These are phyloP conservation scores for Vanessa tameamea DNA, from an alignment of 1,140 invertebrate species.

Conservation along the genomic window DNA sequence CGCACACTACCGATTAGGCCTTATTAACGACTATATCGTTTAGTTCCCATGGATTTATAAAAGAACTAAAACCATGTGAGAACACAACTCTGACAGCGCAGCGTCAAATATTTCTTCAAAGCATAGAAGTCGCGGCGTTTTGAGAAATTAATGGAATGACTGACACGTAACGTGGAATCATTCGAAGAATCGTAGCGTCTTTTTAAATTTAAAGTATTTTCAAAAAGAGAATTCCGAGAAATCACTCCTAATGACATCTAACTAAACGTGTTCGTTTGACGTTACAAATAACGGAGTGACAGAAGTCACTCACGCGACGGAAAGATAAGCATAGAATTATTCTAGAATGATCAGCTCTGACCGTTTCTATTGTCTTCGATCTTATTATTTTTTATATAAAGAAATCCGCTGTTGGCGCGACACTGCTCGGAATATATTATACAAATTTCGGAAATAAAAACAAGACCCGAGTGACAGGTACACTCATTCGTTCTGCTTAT, in stretches of 20 bases:
- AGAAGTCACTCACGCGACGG: background rate
- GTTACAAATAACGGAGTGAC: constrained; percentile 8
- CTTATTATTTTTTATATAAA: constrained; percentile 39
- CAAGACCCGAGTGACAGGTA: constrained; percentile 75
- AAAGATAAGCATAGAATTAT: constrained; percentile 12
- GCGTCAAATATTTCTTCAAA: constrained; percentile 73
- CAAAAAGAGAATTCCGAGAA: constrained; percentile 42
- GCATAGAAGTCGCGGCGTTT: constrained; percentile 58
- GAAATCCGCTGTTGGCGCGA: constrained; percentile 62
- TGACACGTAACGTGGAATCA: constrained; percentile 65
- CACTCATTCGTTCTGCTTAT: constrained; percentile 73
- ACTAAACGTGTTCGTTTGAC: constrained; percentile 10
- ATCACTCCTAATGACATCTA: constrained; percentile 36
- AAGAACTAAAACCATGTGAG: constrained; percentile 54
- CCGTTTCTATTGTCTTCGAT: constrained; percentile 28
- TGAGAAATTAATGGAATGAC: constrained; percentile 77
- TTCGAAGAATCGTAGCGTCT: constrained; percentile 66
- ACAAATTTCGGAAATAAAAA: constrained; percentile 80
- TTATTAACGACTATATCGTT: constrained; percentile 11
- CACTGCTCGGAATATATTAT: constrained; percentile 76
- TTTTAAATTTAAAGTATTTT: constrained; percentile 55
- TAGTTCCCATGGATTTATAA: constrained; percentile 56
- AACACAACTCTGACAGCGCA: constrained; percentile 50
- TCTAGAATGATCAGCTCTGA: constrained; percentile 16
- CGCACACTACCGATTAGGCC: background rate